phyloP scores from a whole-genome alignment of 1,140 invertebrate genomes.

The Orchestia grillus region DNA sequence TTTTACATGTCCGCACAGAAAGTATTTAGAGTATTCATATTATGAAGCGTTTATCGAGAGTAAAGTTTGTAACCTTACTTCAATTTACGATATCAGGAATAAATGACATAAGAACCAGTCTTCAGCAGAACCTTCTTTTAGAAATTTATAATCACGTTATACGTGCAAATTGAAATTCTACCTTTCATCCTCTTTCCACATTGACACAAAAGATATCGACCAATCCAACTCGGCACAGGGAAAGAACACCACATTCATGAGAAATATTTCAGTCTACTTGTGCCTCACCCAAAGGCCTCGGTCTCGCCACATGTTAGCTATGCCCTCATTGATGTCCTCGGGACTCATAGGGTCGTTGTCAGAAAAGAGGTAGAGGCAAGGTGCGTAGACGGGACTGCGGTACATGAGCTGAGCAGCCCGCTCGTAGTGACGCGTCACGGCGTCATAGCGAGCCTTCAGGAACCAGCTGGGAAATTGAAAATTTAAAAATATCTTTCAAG shows the following conservation, averaged over 20 bases:
- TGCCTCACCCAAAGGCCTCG: background rate
- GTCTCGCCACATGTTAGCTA: background rate
- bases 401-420: conserved; percentile 9
- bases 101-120: no score
- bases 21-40: no score
- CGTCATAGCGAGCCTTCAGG: conserved; percentile 6
- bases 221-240: background rate
- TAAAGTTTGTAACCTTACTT: no score
- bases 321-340: conserved; percentile 2
- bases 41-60: no score
- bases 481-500: no score
- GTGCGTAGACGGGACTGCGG: background rate
- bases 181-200: no score
- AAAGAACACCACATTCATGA: background rate
- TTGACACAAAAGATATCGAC: background rate
- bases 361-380: conserved; percentile 38
- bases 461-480: conserved; percentile 8
- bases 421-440: conserved; percentile 26
- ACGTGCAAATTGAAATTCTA: no score
- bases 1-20: no score
- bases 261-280: background rate
- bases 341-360: conserved; percentile 53
- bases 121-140: no score
- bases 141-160: no score
- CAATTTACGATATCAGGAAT: no score